A percentile compares a stretch with the other conserved stretches of the same genome.
These are phyloP conservation scores for Zeuzera pyrina DNA, from an alignment of 2,888 invertebrate genomes.

Conservation along the genomic window DNA sequence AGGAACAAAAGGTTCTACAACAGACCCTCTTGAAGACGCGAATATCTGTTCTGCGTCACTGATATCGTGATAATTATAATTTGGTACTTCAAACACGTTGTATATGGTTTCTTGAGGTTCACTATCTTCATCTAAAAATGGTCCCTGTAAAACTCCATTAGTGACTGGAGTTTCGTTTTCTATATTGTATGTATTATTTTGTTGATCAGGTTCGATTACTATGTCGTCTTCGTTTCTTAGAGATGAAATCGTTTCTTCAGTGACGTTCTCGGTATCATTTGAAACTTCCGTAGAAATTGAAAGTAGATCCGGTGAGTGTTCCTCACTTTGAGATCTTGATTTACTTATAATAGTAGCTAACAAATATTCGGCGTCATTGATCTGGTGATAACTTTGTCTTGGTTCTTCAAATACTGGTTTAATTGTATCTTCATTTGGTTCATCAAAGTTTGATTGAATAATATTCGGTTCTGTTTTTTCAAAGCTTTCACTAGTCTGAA, in stretches of 20 bases:
- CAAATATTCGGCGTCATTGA: slow-evolving; percentile 28
- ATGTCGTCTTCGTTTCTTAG: neutral
- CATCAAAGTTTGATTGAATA: neutral
- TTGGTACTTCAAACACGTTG: slow-evolving; percentile 27
- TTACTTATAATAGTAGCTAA: slow-evolving; percentile 21
- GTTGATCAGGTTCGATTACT: neutral
- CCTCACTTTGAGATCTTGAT: slow-evolving; percentile 18
- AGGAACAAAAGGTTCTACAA: neutral
- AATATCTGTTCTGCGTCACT: slow-evolving; percentile 35
- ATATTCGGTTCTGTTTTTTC: too few relatives aligned
- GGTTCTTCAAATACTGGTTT: slow-evolving; percentile 13
- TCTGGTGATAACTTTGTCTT: slow-evolving; percentile 23
- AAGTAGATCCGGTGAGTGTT: slow-evolving; percentile 8
- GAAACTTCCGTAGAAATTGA: slow-evolving; percentile 1
- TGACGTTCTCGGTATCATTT: neutral
- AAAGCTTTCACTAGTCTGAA: too few relatives aligned
- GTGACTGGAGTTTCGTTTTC: neutral
- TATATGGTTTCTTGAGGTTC: slow-evolving; percentile 1
- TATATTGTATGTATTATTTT: neutral
- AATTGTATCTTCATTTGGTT: neutral
- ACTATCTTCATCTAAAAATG: slow-evolving; percentile 1
- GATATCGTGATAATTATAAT: slow-evolving; percentile 34
- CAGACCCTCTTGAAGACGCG: slow-evolving; percentile 15
- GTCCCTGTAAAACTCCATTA: slow-evolving; percentile 3
- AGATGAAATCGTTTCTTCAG: neutral